Percentiles rank a stretch among this genome's conserved stretches.
These are phyloP conservation scores for Passerina amoena DNA, from an alignment of 2,113 vertebrate species.

Conservation along the genomic window DNA sequence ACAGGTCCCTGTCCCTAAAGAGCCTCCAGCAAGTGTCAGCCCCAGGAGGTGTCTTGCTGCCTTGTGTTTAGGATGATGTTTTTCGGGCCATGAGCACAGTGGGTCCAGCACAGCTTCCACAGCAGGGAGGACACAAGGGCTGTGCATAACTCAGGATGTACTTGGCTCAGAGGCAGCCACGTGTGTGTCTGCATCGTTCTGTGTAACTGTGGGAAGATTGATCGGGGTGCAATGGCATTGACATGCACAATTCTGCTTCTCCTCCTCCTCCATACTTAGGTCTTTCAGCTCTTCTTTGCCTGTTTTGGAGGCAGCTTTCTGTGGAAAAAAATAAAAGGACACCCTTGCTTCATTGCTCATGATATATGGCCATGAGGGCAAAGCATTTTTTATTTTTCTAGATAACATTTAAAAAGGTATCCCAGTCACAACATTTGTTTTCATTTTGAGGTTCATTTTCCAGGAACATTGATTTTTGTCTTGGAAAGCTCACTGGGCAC, in stretches of 20 bases:
- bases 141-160: not conserved
- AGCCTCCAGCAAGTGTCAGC: not conserved
- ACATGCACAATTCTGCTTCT: not conserved
- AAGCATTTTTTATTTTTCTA: not conserved
- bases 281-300: not conserved
- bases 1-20: not conserved
- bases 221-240: accelerated
- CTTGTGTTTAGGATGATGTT: not conserved
- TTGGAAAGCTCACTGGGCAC: accelerated
- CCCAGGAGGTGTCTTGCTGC: accelerated
- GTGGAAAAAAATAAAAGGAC: not conserved
- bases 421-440: not conserved
- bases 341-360: not conserved
- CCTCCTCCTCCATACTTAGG: not conserved
- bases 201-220: not conserved
- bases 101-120: not conserved
- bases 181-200: not conserved
- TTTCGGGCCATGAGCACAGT: not conserved
- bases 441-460: not conserved
- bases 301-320: not conserved
- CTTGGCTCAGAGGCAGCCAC: not conserved
- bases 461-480: not conserved
- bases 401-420: not conserved
- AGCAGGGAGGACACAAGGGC: not conserved
- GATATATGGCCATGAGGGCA: not conserved